A percentile compares a stretch with the other conserved stretches of the same genome.
phyloP scores from a whole-genome alignment of 2,888 invertebrate species.

The Julus scanicus region DNA sequence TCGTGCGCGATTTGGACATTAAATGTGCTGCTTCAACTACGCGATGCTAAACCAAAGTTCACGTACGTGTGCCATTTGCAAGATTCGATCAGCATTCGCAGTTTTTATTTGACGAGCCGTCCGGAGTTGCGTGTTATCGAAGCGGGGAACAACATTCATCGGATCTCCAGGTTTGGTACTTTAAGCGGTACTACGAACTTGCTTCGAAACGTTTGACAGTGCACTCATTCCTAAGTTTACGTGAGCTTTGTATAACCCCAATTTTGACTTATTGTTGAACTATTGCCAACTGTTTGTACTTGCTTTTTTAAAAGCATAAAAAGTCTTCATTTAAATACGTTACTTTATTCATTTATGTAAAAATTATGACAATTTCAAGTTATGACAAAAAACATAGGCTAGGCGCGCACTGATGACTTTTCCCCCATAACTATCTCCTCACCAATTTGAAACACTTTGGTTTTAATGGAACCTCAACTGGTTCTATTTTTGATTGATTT shows the following conservation, averaged over 20 bases:
- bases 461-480: too few species aligned
- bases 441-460: too few species aligned
- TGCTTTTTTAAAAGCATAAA: neutral
- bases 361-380: too few species aligned
- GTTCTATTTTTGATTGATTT: too few species aligned
- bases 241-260: neutral
- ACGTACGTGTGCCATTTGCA: constrained; percentile 1
- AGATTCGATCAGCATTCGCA: constrained; percentile 1
- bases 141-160: neutral
- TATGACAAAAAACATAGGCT: too few species aligned
- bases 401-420: too few species aligned
- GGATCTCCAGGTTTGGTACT: neutral
- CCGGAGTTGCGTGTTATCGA: neutral
- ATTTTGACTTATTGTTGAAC: neutral
- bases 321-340: neutral
- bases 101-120: neutral
- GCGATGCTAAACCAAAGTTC: neutral
- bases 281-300: neutral
- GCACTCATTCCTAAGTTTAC: constrained; percentile 26
- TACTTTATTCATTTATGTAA: neutral
- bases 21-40: neutral
- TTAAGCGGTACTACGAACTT: neutral
- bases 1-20: neutral
- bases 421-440: too few species aligned
- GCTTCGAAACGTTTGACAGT: neutral